Evolutionary conservation across 1,140 invertebrate genomes (phyloP), one percentile per base, ranked within the genome.

Genomic region (Ladona fulva): DNA sequence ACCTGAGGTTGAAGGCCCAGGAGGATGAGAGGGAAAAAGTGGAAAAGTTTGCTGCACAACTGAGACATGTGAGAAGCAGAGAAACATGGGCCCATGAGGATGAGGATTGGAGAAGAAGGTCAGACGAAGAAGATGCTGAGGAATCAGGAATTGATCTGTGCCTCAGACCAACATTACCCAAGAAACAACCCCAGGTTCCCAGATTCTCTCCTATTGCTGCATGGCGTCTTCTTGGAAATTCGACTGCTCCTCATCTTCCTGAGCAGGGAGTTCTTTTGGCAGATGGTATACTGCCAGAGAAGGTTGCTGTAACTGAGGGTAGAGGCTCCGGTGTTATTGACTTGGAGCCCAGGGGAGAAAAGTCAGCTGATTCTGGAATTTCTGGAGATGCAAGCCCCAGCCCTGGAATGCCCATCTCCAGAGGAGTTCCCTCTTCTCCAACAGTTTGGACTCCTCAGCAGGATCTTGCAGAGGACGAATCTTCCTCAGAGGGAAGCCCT

Each of bases 171-270:
- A 93, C 92, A 0, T 82, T 94, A 77, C 94, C 93, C 0, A 91
- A 92, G 80, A 92, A 93, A 80, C 90, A 91, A 81, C 86, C 89
- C 16, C 90, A 92, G 78, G 90, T 93, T 24, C 92, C 93, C 0
- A 84, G 91, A 78, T 95, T 95, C 85, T 94, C 92, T 19, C 93
- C 94, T 1, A 89, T 91, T 0, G 89, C 92, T n/a, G 94, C 93
- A 0, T 95, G 93, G 94, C 87, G 91, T 80, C 88, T 91, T 25
- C 85, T 95, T 7, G 89, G 89, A 11, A 84, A 84, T n/a, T 76
- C 82, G 74, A 84, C 85, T 76, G 82, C 81, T 0, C 83, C 81
- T 5, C 24, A 75, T 24, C 1, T 19, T 14, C 74, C 74, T 1
- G 74, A 75, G 24, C 24, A 1, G 8, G 24, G 29, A 3, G 24